Percentiles rank a stretch among this genome's conserved stretches.
Evolutionary conservation across 2,113 vertebrate species (phyloP).

Genomic region (Gambusia holbrooki): DNA sequence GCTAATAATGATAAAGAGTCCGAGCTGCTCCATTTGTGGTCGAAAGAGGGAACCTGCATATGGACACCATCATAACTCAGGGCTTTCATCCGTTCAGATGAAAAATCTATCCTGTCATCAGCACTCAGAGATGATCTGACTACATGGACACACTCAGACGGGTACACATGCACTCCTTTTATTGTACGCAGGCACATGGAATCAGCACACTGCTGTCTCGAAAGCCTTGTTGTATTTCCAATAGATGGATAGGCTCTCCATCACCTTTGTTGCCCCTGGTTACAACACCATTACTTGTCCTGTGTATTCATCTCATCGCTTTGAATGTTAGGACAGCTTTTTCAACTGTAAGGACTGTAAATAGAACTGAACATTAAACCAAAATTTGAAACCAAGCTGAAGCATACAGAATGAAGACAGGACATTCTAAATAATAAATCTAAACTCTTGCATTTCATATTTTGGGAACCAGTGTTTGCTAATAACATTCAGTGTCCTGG

Average conservation of each 20-base stretch:
- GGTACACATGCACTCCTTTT: slow-evolving; percentile 13
- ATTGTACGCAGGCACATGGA: slow-evolving; percentile 22
- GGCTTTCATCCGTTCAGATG: slow-evolving; percentile 59
- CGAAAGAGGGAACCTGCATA: slow-evolving; percentile 47
- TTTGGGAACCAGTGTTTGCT: not conserved
- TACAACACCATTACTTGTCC: slow-evolving; percentile 39
- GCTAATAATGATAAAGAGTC: slow-evolving; percentile 72
- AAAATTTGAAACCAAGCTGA: not conserved
- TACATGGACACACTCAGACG: slow-evolving; percentile 39
- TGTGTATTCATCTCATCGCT: slow-evolving; percentile 29
- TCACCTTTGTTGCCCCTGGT: slow-evolving; percentile 28
- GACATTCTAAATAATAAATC: not conserved
- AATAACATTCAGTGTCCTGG: not conserved
- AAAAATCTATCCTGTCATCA: slow-evolving; percentile 68
- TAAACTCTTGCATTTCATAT: not conserved
- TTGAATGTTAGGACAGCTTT: slow-evolving; percentile 15
- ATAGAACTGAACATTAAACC: not conserved
- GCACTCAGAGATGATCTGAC: slow-evolving; percentile 56
- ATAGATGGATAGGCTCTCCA: slow-evolving; percentile 59
- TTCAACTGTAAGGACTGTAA: slow-evolving; percentile 10
- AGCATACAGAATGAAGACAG: not conserved
- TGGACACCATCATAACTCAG: slow-evolving; percentile 61
- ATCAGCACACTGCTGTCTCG: slow-evolving; percentile 34
- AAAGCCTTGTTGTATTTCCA: slow-evolving; percentile 61
- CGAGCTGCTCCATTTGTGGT: slow-evolving; percentile 57